Evolutionary conservation across 2,113 vertebrate species (phyloP).

Genomic region (Sus scrofa): T2T-Sscrofa CM000817.6:163747501-163748000

Average conservation of each 20-base stretch:
- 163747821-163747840: not conserved
- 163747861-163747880: not conserved
- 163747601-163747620: constrained; percentile 35
- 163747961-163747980: constrained; percentile 25
- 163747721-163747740: constrained; percentile 55
- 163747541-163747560: not conserved
- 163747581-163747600: constrained; percentile 39
- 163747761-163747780: not conserved
- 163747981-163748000: not conserved
- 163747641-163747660: constrained; percentile 36
- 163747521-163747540: constrained; percentile 44
- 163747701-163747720: not conserved
- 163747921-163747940: constrained; percentile 41
- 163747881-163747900: not conserved
- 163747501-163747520: constrained; percentile 25
- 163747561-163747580: not conserved
- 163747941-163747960: not conserved
- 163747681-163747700: constrained; percentile 32
- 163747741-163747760: not conserved
- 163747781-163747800: constrained; percentile 3
- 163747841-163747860: not conserved
- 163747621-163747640: constrained; percentile 49
- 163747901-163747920: constrained; percentile 28
- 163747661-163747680: not conserved
- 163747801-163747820: constrained; percentile 2